These are phyloP conservation scores for Gymnoscopelus microlampas DNA, from an alignment of 2,797 vertebrate species.

Conservation along the genomic window DNA sequence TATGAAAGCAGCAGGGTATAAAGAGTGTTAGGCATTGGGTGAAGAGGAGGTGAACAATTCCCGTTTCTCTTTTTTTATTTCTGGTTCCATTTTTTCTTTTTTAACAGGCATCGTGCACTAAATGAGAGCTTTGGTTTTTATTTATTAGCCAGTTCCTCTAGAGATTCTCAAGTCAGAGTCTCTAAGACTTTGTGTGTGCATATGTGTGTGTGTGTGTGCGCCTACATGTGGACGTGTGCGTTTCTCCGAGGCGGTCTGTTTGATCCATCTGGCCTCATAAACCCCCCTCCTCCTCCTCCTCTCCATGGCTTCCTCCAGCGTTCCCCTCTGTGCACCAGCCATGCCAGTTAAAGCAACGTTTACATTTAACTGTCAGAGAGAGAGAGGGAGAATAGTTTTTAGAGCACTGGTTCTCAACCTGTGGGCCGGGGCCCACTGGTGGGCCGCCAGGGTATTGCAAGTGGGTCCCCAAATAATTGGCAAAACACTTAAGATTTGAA, in stretches of 20 bases:
- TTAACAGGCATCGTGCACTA: constrained; percentile 53
- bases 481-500: too few relatives aligned
- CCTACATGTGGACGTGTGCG: constrained; percentile 20
- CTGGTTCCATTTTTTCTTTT: constrained; percentile 3
- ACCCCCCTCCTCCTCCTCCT: constrained; percentile 39
- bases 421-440: too few relatives aligned
- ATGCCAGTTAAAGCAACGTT: constrained; percentile 59
- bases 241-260: constrained; percentile 46
- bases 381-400: constrained; percentile 23
- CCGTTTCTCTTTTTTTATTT: constrained; percentile 52
- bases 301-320: constrained; percentile 36
- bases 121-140: constrained; percentile 54
- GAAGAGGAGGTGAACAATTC: constrained; percentile 53
- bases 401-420: too few relatives aligned
- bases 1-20: constrained; percentile 47
- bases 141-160: constrained; percentile 62
- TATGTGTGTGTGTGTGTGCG: constrained; percentile 31
- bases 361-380: background rate
- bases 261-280: constrained; percentile 70
- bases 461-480: too few relatives aligned
- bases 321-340: constrained; percentile 37
- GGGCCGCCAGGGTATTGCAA: too few relatives aligned
- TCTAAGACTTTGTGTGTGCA: background rate
- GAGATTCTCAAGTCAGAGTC: constrained; percentile 43
- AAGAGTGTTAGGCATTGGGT: constrained; percentile 31